phyloP scores from a whole-genome alignment of 2,888 invertebrate genomes.

The Dromius quadrimaculatus region DNA sequence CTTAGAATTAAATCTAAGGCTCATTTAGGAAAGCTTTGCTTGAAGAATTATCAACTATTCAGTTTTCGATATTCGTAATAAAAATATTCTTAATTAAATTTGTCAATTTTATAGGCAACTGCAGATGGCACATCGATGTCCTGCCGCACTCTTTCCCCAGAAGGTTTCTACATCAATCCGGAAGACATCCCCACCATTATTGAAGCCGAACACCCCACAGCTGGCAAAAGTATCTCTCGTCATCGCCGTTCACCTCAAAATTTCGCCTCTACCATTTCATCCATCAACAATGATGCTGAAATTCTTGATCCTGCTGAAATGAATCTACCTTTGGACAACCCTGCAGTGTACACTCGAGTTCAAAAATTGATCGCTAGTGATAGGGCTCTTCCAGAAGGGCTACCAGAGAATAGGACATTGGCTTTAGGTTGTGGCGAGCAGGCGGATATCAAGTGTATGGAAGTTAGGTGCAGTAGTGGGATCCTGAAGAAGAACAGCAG shows the following conservation, averaged over 20 bases:
- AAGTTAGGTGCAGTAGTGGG: constrained; percentile 21
- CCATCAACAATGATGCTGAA: constrained; percentile 13
- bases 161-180: constrained; percentile 1
- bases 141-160: background rate
- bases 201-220: background rate
- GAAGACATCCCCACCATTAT: background rate
- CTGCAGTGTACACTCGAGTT: constrained; percentile 14
- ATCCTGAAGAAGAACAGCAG: constrained; percentile 51
- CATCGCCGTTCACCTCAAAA: background rate
- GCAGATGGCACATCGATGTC: constrained; percentile 1
- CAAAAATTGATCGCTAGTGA: constrained; percentile 37
- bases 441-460: constrained; percentile 24
- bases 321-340: background rate
- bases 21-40: too few relatives aligned
- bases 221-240: background rate
- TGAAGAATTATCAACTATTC: too few relatives aligned
- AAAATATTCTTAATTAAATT: too few relatives aligned
- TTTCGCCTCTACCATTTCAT: background rate
- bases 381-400: constrained; percentile 3
- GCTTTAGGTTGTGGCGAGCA: constrained; percentile 8
- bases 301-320: background rate
- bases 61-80: too few relatives aligned
- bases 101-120: background rate
- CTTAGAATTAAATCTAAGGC: too few relatives aligned
- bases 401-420: constrained; percentile 26